Base-by-base conservation (phyloP, 2,113 vertebrate genomes). In the Ictalurus punctatus region DNA sequence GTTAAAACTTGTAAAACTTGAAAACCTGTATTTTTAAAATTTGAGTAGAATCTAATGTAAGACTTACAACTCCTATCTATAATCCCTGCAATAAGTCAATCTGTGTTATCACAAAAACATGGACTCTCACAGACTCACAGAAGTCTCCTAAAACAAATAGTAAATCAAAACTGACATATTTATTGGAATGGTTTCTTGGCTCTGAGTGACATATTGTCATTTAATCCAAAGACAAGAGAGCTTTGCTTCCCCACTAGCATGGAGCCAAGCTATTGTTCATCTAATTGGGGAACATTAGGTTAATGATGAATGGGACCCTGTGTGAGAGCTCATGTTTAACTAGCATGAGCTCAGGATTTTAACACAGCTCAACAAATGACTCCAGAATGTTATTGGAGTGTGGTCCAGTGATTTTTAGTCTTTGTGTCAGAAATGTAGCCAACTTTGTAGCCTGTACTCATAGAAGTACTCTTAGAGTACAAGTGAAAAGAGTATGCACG, bases 101-200 rank as follows among this genome's bases (percentile, higher is more conserved):
- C 37, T 80, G 48, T 34, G 13, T 58, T 89, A 25, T 59, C 37
- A 83, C 74, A 78, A 56, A 74, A 54, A 81, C 82, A 88, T 65
- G 61, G 59, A 65, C 78, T 25, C n/a, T 78, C 44, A 82, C 13
- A 30, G 19, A 10, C 78, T 80, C 63, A 44, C 34, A 73, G 14
- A 63, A 56, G 10, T 63, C 63, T 61, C 34, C 21, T 80, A 83
- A 76, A 86, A 61, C 79, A 86, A 65, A 23, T 7, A 48, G n/a
- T 89, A 82, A 87, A 91, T 91, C 71, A 54, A 37, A 54, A 58
- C 25, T 25, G 34, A 63, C 86, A 54, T 63, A 86, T 91, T 88
- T 86, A 81, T 67, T 86, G 54, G 19, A 83, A 52, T 25, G 56
- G 52, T 65, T 21, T 90, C 27, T 89, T 90, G 76, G 80, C 74